phyloP scores from a whole-genome alignment of 1,140 invertebrate genomes.

The Drosophila busckii region DNA sequence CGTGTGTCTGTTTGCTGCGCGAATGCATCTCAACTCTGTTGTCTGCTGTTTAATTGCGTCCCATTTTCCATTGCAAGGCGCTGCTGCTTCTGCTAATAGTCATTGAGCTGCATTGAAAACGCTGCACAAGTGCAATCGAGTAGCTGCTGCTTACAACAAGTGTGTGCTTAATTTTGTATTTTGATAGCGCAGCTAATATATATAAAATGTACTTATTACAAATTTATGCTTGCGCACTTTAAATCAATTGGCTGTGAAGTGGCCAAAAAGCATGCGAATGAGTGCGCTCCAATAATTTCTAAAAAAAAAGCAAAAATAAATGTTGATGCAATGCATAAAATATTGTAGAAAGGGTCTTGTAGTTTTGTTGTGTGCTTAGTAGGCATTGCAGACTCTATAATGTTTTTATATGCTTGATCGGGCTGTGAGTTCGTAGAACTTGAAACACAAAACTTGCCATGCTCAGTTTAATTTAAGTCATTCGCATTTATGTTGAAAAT shows the following conservation, averaged over 20 bases:
- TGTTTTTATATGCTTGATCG: too few species aligned
- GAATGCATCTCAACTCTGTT: constrained; percentile 1
- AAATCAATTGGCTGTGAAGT: constrained; percentile 50
- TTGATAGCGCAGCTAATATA: constrained; percentile 1
- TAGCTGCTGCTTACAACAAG: background rate
- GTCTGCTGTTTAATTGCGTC: constrained; percentile 24
- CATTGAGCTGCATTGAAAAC: constrained; percentile 6
- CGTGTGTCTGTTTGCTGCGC: background rate
- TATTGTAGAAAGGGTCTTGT: too few species aligned
- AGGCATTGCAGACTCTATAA: too few species aligned
- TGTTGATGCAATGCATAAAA: too few species aligned
- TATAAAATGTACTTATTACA: constrained; percentile 35
- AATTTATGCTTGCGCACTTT: constrained; percentile 50
- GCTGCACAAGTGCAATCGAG: too few species aligned
- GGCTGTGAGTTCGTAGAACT: too few species aligned
- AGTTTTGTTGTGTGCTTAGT: too few species aligned
- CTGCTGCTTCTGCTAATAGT: constrained; percentile 3
- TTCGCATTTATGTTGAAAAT: too few species aligned
- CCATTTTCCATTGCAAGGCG: constrained; percentile 25
- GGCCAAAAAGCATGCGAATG: constrained; percentile 36
- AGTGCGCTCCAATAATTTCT: constrained; percentile 75
- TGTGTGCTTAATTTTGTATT: constrained; percentile 12
- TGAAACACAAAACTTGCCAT: too few species aligned
- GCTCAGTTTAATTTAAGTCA: too few species aligned
- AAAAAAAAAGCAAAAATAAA: constrained; percentile 63